Evolutionary conservation across 2,113 vertebrate genomes (phyloP).

Genomic region (Ariopsis seemanni): DNA sequence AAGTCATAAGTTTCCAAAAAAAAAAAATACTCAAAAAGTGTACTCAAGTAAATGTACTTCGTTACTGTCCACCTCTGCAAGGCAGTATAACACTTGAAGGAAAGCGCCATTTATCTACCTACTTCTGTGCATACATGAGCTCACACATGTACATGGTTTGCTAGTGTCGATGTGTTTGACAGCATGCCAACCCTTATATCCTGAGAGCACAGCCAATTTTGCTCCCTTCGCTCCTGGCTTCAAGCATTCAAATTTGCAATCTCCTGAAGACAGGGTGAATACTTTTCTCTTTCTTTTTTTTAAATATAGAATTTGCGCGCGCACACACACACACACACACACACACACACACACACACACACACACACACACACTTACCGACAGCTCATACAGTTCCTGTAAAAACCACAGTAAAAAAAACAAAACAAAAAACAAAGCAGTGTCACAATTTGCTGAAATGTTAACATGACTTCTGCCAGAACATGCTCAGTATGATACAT

Average conservation of each 20-base stretch:
- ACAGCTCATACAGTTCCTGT: conserved; percentile 91
- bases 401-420: neutral
- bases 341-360: too few species aligned
- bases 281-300: neutral
- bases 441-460: neutral
- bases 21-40: too few species aligned
- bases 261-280: neutral
- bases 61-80: too few species aligned
- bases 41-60: too few species aligned
- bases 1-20: too few species aligned
- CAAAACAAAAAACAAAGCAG: neutral
- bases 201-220: neutral
- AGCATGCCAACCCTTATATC: neutral
- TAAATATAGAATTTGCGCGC: neutral
- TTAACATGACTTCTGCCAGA: neutral
- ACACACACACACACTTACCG: conserved; percentile 70
- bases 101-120: neutral
- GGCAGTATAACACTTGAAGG: neutral
- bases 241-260: neutral
- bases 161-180: neutral
- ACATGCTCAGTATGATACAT: neutral
- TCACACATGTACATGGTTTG: neutral
- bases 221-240: neutral
- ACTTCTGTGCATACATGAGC: neutral
- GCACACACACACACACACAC: too few species aligned